These are phyloP conservation scores for Drosophila baimaii DNA, from an alignment of 1,140 invertebrate species.

Conservation along the genomic window DNA sequence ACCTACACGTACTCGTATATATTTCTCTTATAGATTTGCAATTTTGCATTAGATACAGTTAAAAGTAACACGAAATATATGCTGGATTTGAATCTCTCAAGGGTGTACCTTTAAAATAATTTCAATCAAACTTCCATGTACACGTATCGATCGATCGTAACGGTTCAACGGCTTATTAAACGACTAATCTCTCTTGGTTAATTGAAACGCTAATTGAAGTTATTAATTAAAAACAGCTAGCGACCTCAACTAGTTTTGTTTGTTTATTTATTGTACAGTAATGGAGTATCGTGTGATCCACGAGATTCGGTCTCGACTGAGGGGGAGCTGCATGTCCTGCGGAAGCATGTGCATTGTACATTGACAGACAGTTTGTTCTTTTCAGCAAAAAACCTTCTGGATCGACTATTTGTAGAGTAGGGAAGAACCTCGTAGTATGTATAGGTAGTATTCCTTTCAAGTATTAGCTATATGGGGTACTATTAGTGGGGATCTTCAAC, in stretches of 20 bases:
- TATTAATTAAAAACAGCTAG: slow-evolving; percentile 63
- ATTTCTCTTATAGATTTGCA: slow-evolving; percentile 29
- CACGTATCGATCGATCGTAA: slow-evolving; percentile 34
- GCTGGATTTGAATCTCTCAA: slow-evolving; percentile 61
- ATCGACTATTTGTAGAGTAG: slow-evolving; percentile 37
- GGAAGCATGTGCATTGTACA: slow-evolving; percentile 25
- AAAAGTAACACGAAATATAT: slow-evolving; percentile 71
- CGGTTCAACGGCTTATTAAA: slow-evolving; percentile 29
- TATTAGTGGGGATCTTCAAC: slow-evolving; percentile 41
- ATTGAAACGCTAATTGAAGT: slow-evolving; percentile 56
- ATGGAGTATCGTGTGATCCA: slow-evolving; percentile 29
- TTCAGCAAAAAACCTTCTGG: slow-evolving; percentile 9
- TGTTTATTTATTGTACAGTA: slow-evolving; percentile 47
- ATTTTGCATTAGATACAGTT: slow-evolving; percentile 54
- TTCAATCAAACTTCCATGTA: slow-evolving; percentile 54
- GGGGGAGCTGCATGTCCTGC: slow-evolving; percentile 14
- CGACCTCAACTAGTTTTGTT: slow-evolving; percentile 45
- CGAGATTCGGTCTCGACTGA: background rate
- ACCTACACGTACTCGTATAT: slow-evolving; percentile 22
- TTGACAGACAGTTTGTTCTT: slow-evolving; percentile 11
- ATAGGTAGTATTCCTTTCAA: slow-evolving; percentile 32
- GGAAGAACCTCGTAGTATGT: slow-evolving; percentile 60
- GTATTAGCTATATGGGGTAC: slow-evolving; percentile 30
- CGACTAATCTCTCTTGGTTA: slow-evolving; percentile 21
- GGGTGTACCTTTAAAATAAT: slow-evolving; percentile 53